Evolutionary conservation across 1,140 invertebrate species (phyloP), one percentile per base, ranked within the genome.

Genomic region (Leptonema lineaticorne): DNA sequence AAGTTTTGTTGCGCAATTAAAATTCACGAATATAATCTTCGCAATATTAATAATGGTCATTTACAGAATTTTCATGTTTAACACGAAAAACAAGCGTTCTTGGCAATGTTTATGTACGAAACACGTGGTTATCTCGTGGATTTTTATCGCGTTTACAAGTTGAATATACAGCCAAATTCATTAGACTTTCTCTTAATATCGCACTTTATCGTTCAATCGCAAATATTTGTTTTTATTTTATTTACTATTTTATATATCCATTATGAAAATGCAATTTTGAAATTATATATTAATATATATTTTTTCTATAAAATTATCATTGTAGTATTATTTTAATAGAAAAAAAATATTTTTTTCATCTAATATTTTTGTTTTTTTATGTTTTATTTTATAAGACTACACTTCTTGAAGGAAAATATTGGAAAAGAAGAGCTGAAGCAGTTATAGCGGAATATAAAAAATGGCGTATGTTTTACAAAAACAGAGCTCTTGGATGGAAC

Each of bases 361-460:
- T n/a, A n/a, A n/a, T n/a, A n/a, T n/a, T n/a, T 56, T n/a, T 8
- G n/a, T 4, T 6, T 58, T 28, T 29, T 58, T 58, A 29, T 58
- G 9, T 58, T 58, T 58, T 2, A 58, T 29, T 58, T 29, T 58
- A 3, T 1, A 16, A 95, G 93, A 92, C 95, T 73, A 92, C 96
- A 63, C 92, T 97, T 65, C 85, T 98, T 75, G 96, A 98, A 84
- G 95, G 95, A 46, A 98, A 98, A 86, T 99, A 99, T 81, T 99
- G 97, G 97, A 99, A 99, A 84, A 82, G 97, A 77, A 90, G 95
- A 83, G 87, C 97, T 63, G 92, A 95, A 73, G 96, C 95, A 20
- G 96, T 99, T 18, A 96, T 95, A 75, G 95, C 95, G 60, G 97
- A 99, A 83, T 99, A 99, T 83, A 98, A 98, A 86, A 97, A 96